Evolutionary conservation across 1,140 invertebrate genomes (phyloP), one percentile per base, ranked within the genome.

Genomic region (Pectinophora gossypiella): DNA sequence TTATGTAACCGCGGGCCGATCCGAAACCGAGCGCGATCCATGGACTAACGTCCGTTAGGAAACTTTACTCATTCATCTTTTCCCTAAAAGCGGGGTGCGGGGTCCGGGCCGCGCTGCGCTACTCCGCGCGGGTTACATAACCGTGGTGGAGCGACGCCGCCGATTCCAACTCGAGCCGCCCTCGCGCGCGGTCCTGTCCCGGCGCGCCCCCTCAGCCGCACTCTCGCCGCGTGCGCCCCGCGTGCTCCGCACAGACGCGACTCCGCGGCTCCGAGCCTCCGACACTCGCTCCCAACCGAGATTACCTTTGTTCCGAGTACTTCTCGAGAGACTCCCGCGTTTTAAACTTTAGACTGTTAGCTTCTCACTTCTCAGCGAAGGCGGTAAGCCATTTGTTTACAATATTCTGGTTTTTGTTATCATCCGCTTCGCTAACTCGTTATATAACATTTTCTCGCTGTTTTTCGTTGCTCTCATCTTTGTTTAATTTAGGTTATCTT

Each of bases 11-110:
- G 59, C 68, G 59, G 67, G 65, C 61, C 61, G 67, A 72, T 70
- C 69, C 59, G 53, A 77, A 79, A 66, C 66, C 59, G 53, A 67
- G 64, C 58, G 70, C 70, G 78, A 83, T 79, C 76, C 71, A 76
- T 78, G 72, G 72, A 70, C 68, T 76, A 73, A 66, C 69, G 76
- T 79, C 76, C 72, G 78, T 75, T 81, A 78, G 77, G 76, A 83
- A 85, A 85, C 76, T 83, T 85, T 80, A 61, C 77, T 76, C 81
- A 85, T 83, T 85, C 79, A 85, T 85, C 81, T 83, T 82, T 85
- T 83, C 81, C 77, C 77, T 72, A 73, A 78, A 76, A 70, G 77
- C 64, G 81, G 77, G 77, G 77, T 59, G 77, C 50, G 76, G 75
- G 75, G 73, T 47, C 42, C 65, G 67, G 52, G 66, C 56, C 48